Percentiles rank a stretch among this genome's conserved stretches.
phyloP scores from a whole-genome alignment of 2,113 vertebrate species.

The Psilopogon haemacephalus region DNA sequence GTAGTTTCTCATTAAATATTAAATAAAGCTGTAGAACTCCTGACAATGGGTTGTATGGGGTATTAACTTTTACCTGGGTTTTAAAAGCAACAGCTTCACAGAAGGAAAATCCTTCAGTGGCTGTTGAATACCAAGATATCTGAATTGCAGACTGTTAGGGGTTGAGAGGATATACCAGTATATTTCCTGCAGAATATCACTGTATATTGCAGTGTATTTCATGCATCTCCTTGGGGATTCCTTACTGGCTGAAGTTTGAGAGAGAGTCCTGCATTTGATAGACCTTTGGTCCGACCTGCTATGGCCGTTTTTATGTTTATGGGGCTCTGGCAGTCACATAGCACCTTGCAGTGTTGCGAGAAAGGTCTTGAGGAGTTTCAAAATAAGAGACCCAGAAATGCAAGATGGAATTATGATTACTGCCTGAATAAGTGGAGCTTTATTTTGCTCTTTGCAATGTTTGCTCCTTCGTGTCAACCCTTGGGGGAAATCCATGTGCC shows the following conservation, averaged over 20 bases:
- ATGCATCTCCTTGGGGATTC: not conserved
- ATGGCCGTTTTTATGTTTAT: not conserved
- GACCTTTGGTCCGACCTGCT: constrained; percentile 12
- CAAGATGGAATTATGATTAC: constrained; percentile 16
- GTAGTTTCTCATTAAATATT: not conserved
- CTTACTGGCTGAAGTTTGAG: not conserved
- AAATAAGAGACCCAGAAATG: constrained; percentile 42
- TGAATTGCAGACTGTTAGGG: not conserved
- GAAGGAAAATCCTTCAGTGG: not conserved
- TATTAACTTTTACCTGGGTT: not conserved
- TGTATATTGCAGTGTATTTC: not conserved
- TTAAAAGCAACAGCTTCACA: not conserved
- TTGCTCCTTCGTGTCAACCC: constrained; percentile 61
- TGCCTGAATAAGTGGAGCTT: constrained; percentile 18
- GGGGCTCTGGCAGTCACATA: constrained; percentile 1
- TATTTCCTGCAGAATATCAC: not conserved
- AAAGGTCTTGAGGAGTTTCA: constrained; percentile 29
- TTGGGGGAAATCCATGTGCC: constrained; percentile 51
- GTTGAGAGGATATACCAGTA: not conserved
- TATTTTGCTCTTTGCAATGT: constrained; percentile 31
- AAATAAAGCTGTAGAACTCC: not conserved
- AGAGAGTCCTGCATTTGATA: not conserved
- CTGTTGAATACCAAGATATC: not conserved
- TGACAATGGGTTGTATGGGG: not conserved
- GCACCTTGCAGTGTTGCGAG: constrained; percentile 25